Percentiles rank a stretch among this genome's conserved stretches.
phyloP scores from a whole-genome alignment of 2,888 invertebrate species.

The Coelopa pilipes region DNA sequence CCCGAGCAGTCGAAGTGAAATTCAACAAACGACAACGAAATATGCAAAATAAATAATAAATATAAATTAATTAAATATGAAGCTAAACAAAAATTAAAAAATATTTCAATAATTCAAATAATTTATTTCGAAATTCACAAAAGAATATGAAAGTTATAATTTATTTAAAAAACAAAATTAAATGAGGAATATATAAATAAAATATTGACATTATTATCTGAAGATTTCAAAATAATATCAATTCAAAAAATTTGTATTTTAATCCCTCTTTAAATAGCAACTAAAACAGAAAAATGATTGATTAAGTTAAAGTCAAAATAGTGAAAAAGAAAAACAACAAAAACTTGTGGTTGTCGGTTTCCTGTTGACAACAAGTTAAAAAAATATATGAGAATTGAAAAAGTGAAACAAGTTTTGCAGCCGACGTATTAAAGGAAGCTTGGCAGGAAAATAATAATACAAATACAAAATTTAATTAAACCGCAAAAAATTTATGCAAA shows the following conservation, averaged over 20 bases:
- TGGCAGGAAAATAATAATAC: neutral
- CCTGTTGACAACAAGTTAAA: no score
- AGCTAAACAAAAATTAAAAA: neutral
- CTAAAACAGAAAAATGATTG: no score
- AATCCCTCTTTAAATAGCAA: no score
- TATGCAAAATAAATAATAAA: neutral
- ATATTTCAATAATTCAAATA: neutral
- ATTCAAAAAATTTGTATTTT: no score
- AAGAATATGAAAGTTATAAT: neutral
- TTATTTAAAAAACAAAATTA: neutral
- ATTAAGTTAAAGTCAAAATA: neutral
- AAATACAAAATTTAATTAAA: slow-evolving; percentile 31
- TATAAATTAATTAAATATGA: slow-evolving; percentile 14
- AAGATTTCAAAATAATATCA: no score
- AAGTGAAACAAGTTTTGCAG: no score
- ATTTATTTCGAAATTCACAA: slow-evolving; percentile 8
- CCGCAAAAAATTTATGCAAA: slow-evolving; percentile 3
- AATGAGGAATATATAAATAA: no score
- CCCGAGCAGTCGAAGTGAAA: slow-evolving; percentile 3
- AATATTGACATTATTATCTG: no score
- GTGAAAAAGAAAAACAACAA: slow-evolving; percentile 21
- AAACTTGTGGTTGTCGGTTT: neutral
- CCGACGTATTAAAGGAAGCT: no score
- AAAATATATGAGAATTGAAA: no score
- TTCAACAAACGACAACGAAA: neutral